Base-by-base conservation (phyloP, 1,140 invertebrate species). In the Acyrthosiphon pisum region DNA sequence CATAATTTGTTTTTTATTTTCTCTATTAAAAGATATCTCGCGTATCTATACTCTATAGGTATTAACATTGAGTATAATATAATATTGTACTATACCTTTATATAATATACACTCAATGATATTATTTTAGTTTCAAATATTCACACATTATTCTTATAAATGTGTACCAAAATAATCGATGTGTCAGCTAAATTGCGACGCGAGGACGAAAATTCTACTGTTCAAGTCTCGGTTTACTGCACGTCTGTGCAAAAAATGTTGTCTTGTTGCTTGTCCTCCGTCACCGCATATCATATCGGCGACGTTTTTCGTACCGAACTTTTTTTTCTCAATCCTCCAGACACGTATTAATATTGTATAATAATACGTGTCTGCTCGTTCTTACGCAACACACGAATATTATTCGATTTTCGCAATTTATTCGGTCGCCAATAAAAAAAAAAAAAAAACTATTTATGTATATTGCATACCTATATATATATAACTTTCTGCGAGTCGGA, bases 311-410 rank as follows among this genome's bases (percentile, higher is more conserved):
- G 30, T 68, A 76, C 30, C 30, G 20, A n/a, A 76, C 30, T 76
- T 76, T 76, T n/a, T n/a, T n/a, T 35, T 35, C 20, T n/a, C 30
- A 0, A n/a, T 76, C n/a, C n/a, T 76, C 60, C 30, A n/a, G 60
- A 76, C 60, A 76, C n/a, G 60, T 76, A 76, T 76, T 76, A 76
- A 76, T 76, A 76, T 18, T n/a, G 60, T 76, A 76, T n/a, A 76
- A 76, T n/a, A 76, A n/a, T 76, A 76, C 6, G 60, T 1, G 23
- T 22, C 18, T 76, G 60, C 30, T 76, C 4, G 60, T 76, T 18
- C 30, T 76, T 76, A n/a, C 60, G 30, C 30, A 76, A 76, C 30
- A 76, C 30, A n/a, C 14, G 60, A 76, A 76, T 76, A 76, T n/a
- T 76, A 76, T 76, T 76, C 60, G 30, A 76, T 76, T n/a, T 76